Conservation (phyloP, 2,888 invertebrate species). For the Scaptomyza polygonia region DNA sequence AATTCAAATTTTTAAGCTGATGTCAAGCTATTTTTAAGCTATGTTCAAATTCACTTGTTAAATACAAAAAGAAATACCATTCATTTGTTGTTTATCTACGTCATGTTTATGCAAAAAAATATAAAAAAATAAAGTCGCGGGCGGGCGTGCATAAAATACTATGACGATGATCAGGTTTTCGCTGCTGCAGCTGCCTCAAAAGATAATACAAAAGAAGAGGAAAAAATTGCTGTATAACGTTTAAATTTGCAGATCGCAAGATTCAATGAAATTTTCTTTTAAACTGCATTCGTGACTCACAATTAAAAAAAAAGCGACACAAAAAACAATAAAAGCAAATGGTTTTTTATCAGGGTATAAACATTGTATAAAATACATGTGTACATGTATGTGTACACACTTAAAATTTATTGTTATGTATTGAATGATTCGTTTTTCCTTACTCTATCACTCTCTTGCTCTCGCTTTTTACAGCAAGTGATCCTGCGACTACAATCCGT, state of each 20-base stretch:
- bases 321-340: conserved; percentile 3
- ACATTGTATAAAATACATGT: not conserved
- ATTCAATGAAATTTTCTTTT: not conserved
- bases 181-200: conserved; percentile 42
- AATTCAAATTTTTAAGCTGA: conserved; percentile 25
- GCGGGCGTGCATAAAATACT: conserved; percentile 45
- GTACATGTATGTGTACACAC: not conserved
- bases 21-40: conserved; percentile 24
- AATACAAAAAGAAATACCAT: conserved; percentile 15
- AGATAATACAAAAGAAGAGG: conserved; percentile 2
- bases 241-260: conserved; percentile 6
- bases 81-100: conserved; percentile 48
- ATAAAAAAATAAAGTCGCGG: conserved; percentile 35
- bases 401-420: conserved; percentile 3
- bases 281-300: conserved; percentile 20
- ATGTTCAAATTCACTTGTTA: conserved; percentile 40
- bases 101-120: conserved; percentile 25
- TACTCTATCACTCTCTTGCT: not conserved
- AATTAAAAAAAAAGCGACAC: not conserved
- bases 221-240: conserved; percentile 20
- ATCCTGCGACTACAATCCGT: conserved; percentile 41
- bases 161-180: conserved; percentile 55
- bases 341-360: conserved; percentile 24
- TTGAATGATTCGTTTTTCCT: conserved; percentile 1
- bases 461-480: conserved; percentile 4